phyloP scores from a whole-genome alignment of 1,140 invertebrate species.

The Contarinia nasturtii region DNA sequence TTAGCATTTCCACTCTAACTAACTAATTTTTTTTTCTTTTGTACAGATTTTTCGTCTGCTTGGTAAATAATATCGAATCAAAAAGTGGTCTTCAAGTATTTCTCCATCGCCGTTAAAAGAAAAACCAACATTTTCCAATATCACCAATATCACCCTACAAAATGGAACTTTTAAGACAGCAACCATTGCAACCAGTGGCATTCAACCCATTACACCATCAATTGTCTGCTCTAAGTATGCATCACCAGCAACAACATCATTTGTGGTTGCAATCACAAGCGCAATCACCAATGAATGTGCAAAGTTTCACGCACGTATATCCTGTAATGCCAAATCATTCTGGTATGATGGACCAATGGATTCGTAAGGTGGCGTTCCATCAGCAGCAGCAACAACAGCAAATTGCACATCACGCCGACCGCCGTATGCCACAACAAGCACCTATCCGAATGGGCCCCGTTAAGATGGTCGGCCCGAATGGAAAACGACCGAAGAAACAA shows the following conservation, averaged over 20 bases:
- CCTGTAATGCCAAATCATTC: background rate
- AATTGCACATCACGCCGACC: background rate
- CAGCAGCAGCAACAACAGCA: slow-evolving; percentile 28
- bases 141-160: slow-evolving; percentile 8
- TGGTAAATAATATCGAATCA: slow-evolving; percentile 33
- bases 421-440: slow-evolving; percentile 15
- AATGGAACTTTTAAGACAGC: slow-evolving; percentile 7
- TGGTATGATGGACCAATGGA: slow-evolving; percentile 44
- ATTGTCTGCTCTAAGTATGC: slow-evolving; percentile 3
- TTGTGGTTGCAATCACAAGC: slow-evolving; percentile 9
- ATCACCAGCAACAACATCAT: slow-evolving; percentile 9
- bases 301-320: background rate
- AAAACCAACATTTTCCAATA: slow-evolving; percentile 22
- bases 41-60: slow-evolving; percentile 27
- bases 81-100: slow-evolving; percentile 34
- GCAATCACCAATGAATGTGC: slow-evolving; percentile 4
- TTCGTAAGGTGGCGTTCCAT: slow-evolving; percentile 44
- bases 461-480: slow-evolving; percentile 32
- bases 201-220: slow-evolving; percentile 7
- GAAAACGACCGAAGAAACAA: slow-evolving; percentile 76
- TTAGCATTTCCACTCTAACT: no score
- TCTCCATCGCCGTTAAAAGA: slow-evolving; percentile 42
- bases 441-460: slow-evolving; percentile 29
- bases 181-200: slow-evolving; percentile 4
- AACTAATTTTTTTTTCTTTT: slow-evolving; percentile 4